A percentile compares a stretch with the other conserved stretches of the same genome.
Conservation (phyloP, 1,140 invertebrate genomes). For the Anoplophora glabripennis region DNA sequence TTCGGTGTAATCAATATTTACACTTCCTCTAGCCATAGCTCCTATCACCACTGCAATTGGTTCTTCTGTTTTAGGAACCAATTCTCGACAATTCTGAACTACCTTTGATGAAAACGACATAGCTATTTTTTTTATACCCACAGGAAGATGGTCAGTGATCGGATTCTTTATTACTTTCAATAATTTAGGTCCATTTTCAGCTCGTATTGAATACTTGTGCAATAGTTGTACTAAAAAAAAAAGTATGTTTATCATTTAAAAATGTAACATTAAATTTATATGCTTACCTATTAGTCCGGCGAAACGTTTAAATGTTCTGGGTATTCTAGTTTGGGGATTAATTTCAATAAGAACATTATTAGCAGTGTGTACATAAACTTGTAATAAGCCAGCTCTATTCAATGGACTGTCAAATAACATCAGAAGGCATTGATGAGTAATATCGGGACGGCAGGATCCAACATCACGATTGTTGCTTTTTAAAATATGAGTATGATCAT, state of each 20-base stretch:
- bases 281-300: conserved; percentile 91
- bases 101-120: conserved; percentile 88
- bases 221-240: conserved; percentile 86
- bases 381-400: conserved; percentile 83
- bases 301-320: conserved; percentile 97
- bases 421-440: conserved; percentile 90
- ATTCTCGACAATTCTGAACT: conserved; percentile 70
- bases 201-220: conserved; percentile 90
- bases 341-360: conserved; percentile 98
- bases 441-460: conserved; percentile 86
- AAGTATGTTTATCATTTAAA: neutral
- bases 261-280: no score
- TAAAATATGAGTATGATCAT: conserved; percentile 83
- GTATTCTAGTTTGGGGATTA: conserved; percentile 97
- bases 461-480: conserved; percentile 83
- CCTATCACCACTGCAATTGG: conserved; percentile 91
- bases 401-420: conserved; percentile 97
- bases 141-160: conserved; percentile 88
- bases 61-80: conserved; percentile 77
- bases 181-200: conserved; percentile 87
- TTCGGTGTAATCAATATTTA: conserved; percentile 89
- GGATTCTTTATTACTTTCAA: conserved; percentile 98
- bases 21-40: conserved; percentile 95
- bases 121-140: conserved; percentile 85
- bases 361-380: conserved; percentile 94